These are phyloP conservation scores for Herpailurus yagouaroundi DNA, from an alignment of 2,113 vertebrate species.

Conservation along the genomic window DNA sequence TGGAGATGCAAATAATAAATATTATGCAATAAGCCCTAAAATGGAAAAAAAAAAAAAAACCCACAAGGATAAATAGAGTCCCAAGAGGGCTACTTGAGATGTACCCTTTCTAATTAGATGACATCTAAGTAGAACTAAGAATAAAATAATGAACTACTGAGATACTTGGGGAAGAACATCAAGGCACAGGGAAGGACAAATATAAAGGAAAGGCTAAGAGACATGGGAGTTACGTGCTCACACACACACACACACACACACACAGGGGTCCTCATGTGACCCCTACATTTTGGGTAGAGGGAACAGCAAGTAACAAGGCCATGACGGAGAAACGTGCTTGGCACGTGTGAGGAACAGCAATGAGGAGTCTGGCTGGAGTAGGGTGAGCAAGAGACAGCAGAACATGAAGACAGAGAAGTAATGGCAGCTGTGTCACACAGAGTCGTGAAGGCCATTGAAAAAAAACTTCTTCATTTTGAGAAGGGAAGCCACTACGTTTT, in stretches of 20 bases:
- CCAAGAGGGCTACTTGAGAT: background rate
- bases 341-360: background rate
- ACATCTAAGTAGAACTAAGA: background rate
- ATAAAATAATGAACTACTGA: background rate
- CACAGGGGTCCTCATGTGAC: too few species aligned
- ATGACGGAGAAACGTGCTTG: background rate
- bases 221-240: background rate
- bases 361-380: background rate
- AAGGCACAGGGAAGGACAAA: background rate
- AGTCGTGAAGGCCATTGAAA: background rate
- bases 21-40: background rate
- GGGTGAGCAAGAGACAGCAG: background rate
- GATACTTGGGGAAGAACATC: background rate
- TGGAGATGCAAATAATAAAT: background rate
- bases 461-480: background rate
- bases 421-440: background rate
- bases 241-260: too few species aligned
- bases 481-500: background rate
- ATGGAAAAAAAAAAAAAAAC: background rate
- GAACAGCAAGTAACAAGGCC: background rate
- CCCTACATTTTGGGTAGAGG: background rate
- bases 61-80: background rate
- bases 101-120: background rate
- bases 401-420: background rate
- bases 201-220: background rate